Evolutionary conservation across 2,888 invertebrate species (phyloP).

Genomic region (Drosophila stalkeri): DNA sequence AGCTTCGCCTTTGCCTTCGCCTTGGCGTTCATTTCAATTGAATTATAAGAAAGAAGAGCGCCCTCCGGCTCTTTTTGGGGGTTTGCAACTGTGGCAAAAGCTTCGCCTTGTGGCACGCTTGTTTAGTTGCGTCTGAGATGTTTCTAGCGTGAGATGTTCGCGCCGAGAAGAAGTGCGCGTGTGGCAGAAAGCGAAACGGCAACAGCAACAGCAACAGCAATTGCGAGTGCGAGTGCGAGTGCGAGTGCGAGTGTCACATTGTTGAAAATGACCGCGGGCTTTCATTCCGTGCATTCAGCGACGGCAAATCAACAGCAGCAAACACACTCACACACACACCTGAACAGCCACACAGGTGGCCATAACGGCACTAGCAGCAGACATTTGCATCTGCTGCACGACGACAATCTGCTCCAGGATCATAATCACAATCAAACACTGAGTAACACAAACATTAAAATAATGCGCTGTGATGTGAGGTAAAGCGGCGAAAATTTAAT

Average conservation of each 20-base stretch:
- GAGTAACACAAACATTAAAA: constrained; percentile 43
- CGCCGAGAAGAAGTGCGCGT: constrained; percentile 75
- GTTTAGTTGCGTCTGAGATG: constrained; percentile 83
- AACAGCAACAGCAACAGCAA: constrained; percentile 41
- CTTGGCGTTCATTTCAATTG: constrained; percentile 67
- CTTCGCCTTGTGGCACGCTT: constrained; percentile 54
- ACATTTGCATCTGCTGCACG: constrained; percentile 37
- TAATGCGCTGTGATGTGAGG: constrained; percentile 69
- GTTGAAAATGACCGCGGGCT: constrained; percentile 82
- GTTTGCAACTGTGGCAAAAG: constrained; percentile 41
- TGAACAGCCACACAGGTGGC: constrained; percentile 10
- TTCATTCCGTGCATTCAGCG: constrained; percentile 76
- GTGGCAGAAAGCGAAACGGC: constrained; percentile 70
- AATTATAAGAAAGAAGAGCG: constrained; percentile 57
- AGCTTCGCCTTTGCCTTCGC: constrained; percentile 30
- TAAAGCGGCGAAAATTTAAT: constrained; percentile 10
- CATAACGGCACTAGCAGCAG: constrained; percentile 6
- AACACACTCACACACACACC: constrained; percentile 21
- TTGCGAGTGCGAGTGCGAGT: constrained; percentile 2
- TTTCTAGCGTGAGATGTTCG: constrained; percentile 83
- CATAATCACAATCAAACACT: constrained; percentile 57
- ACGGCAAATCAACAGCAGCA: constrained; percentile 72
- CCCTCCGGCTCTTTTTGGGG: constrained; percentile 27
- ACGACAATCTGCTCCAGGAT: constrained; percentile 47
- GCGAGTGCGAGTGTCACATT: constrained; percentile 49